Base-by-base conservation (phyloP, 1,140 invertebrate genomes). In the Hestina assimilis region DNA sequence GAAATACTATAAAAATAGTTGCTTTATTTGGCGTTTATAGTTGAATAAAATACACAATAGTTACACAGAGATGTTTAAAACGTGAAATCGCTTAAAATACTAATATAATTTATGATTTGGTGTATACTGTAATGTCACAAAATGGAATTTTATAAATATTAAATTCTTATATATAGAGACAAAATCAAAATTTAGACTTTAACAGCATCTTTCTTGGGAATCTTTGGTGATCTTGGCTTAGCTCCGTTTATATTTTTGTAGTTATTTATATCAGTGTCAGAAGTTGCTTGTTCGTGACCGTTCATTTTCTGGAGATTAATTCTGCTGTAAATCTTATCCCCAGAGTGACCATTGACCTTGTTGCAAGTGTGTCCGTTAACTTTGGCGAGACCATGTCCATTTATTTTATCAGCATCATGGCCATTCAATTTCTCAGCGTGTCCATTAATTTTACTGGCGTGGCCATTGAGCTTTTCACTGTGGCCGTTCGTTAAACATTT, bases 1-100 rank as follows among this genome's bases (percentile, higher is more conserved):
- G 72, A 67, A 72, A 74, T 77, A 74, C 63, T 85, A 85, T 72
- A 85, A 85, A 85, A 85, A 85, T 85, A 85, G 68, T 65, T 63
- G 50, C 78, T 76, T 79, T 72, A 76, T 86, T 83, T 82, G 75
- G 78, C 73, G 72, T 80, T 38, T 71, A 79, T 48, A 75, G 67
- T 66, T 66, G 47, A 69, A 81, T 72, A 69, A 38, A 65, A 75
- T 75, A 77, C 61, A 68, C 11, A 55, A n/a, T 26, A 61, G 23
- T 29, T 53, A 47, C 45, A 57, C 21, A 51, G 15, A 60, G 20
- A 46, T 24, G 45, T 59, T 66, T 33, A 51, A 45, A 53, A 24
- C 55, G 33, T 52, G 11, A 52, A 21, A 35, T 33, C 29, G 29
- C 53, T 55, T 40, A 55, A n/a, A 38, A n/a, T 35, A 41, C 52